Evolutionary conservation across 2,888 invertebrate genomes (phyloP), one percentile per base, ranked within the genome.

Genomic region (Cephus runcator): DNA sequence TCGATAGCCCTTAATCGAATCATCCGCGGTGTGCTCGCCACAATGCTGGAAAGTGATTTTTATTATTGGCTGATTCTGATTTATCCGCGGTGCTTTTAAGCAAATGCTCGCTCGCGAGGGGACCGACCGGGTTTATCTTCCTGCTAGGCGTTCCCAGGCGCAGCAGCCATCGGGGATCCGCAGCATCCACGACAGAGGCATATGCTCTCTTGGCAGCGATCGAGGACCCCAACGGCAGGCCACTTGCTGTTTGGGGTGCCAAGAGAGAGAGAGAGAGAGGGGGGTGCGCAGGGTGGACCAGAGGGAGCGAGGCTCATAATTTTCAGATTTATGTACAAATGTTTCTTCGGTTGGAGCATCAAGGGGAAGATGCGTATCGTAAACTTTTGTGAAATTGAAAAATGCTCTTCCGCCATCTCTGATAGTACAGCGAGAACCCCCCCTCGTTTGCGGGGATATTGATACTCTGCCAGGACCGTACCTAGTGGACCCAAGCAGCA

Each of bases 21-120:
- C 88, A 90, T 90, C 88, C 83, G 76, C 82, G 80, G 79, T 76
- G 78, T 80, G 77, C 81, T 83, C 83, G 82, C 87, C 87, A 85
- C 88, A 89, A 89, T 89, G 89, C 90, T 90, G 90, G 88, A 91
- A 91, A 91, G 90, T 91, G 91, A 91, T 91, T 91, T 91, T 91
- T 91, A 91, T 91, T 90, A 89, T 88, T 87, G 85, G 83, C 82
- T 89, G 89, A 90, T 91, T 86, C 91, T 91, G 90, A 91, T 91
- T 91, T 91, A 91, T 90, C 85, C 86, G 77, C 77, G 33, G 73
- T n/a, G 73, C 33, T 73, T 73, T 73, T 73, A 73, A 73, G 73
- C 73, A 73, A 73, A 73, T 73, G 73, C 73, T 30, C 12, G 34
- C n/a, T 34, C 73, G 34, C 34, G 23, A 35, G 77, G 85, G 84